Evolutionary conservation across 2,888 invertebrate genomes (phyloP), one percentile per base, ranked within the genome.

Genomic region (Caenorhabditis zanzibari): DNA sequence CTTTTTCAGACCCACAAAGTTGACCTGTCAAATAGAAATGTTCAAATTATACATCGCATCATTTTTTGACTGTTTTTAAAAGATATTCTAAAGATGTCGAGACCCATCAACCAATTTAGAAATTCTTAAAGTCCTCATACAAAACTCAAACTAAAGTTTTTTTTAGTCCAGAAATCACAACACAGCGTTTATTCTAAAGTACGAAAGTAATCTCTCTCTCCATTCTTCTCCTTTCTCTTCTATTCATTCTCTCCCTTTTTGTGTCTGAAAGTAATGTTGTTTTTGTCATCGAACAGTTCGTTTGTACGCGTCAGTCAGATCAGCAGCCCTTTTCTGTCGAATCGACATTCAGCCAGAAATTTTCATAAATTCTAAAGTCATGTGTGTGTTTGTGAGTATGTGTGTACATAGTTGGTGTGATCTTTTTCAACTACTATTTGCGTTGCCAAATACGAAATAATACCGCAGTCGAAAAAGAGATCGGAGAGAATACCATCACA

Each of bases 351-450:
- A 63, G 73, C 32, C 75, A 68, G 76, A 68, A 54, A 76, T 76
- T 76, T 76, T 76, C 68, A 68, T 68, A 76, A 76, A 76, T 76
- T 76, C 68, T 24, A 47, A 58, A 76, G 76, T 76, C 76, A 69
- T 76, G 69, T 74, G 72, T 72, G 41, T 68, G 68, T 68, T 47
- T 47, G 47, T 19, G 47, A 38, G 68, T 19, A n/a, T n/a, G 66
- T 73, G 73, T 73, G 76, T 76, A 76, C 76, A 69, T 61, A 76
- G 76, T 69, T 68, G 47, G 76, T 69, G 59, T 69, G 76, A 76
- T 76, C 76, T 76, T 76, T 76, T 56, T 66, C 38, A 38, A 6
- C 64, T 54, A 54, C 38, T 76, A 61, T 76, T 76, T 76, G 76
- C 41, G 52, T 76, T 76, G 76, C 69, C 76, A 69, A 69, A 76